These are phyloP conservation scores for Scaptomyza tumidula DNA, from an alignment of 2,888 invertebrate species.

Conservation along the genomic window DNA sequence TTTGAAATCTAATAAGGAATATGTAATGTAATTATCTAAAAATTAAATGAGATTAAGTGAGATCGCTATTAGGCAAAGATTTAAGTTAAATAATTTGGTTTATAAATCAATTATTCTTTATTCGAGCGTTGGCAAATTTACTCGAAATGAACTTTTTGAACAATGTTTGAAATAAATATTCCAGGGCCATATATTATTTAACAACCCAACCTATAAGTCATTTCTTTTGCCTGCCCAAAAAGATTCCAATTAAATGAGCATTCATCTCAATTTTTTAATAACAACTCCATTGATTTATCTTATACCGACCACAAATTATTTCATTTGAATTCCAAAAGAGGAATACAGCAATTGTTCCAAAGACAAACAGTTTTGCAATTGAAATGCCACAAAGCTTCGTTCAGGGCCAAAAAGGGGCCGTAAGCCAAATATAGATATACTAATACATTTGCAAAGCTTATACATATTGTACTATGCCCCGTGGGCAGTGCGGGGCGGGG, in stretches of 20 bases:
- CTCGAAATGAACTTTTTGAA: neutral
- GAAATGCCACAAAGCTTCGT: constrained; percentile 55
- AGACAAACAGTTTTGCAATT: constrained; percentile 58
- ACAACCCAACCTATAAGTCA: neutral
- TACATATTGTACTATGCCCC: constrained; percentile 2
- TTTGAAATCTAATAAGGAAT: no score
- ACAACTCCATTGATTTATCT: constrained; percentile 52
- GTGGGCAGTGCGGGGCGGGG: constrained; percentile 12
- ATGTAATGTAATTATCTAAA: neutral
- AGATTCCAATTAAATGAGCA: neutral
- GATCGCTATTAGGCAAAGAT: neutral
- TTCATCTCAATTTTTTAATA: constrained; percentile 33
- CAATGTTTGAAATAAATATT: constrained; percentile 1
- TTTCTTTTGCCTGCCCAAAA: neutral
- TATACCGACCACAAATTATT: constrained; percentile 53
- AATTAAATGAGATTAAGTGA: neutral
- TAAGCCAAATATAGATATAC: constrained; percentile 57
- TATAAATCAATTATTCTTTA: neutral
- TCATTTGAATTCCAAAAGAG: constrained; percentile 42
- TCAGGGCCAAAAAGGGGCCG: constrained; percentile 28
- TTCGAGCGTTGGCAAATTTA: neutral
- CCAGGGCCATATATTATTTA: neutral
- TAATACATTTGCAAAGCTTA: neutral
- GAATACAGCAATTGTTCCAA: constrained; percentile 39
- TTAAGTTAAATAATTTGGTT: neutral